Evolutionary conservation across 2,797 vertebrate species (phyloP), one percentile per base, ranked within the genome.

Genomic region (Allobates femoralis): DNA sequence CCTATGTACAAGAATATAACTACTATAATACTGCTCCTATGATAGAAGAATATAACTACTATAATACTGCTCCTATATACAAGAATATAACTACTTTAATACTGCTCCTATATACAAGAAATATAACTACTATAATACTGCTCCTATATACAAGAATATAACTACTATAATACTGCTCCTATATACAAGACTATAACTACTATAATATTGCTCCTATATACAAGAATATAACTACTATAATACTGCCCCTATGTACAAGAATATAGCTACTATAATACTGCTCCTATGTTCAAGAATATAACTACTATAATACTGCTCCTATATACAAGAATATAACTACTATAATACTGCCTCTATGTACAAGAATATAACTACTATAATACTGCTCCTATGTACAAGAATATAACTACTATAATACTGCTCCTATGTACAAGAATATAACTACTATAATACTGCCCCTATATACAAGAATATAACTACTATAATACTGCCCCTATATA

Each of bases 391-490:
- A 26, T 60, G n/a, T 60, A 60, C 58, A 60, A 60, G 58, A 60
- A 60, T 60, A 60, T 60, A 60, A 26, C 58, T 26, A 60, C 58
- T 60, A 60, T 60, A 60, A 60, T 51, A 51, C 50, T 51, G 37
- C 3, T 3, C 58, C 58, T 60, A 26, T 60, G 10, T 60, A 60
- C 58, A 60, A 60, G 58, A 60, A 60, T 60, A 60, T 60, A 60
- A 60, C 58, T 60, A 60, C 58, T 60, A 60, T 60, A 60, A 60
- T 60, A 60, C 58, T 60, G n/a, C 58, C 11, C n/a, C 58, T 60
- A 26, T 60, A 11, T 60, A 60, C 58, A 60, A 60, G 58, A 60
- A 60, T 60, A 60, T 60, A 60, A 60, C 58, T 60, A 60, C 58
- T 60, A 60, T 60, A 60, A 51, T 51, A 60, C 58, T 60, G 18